Conservation (phyloP, 2,888 invertebrate species). For the Pasiphila rectangulata region DNA sequence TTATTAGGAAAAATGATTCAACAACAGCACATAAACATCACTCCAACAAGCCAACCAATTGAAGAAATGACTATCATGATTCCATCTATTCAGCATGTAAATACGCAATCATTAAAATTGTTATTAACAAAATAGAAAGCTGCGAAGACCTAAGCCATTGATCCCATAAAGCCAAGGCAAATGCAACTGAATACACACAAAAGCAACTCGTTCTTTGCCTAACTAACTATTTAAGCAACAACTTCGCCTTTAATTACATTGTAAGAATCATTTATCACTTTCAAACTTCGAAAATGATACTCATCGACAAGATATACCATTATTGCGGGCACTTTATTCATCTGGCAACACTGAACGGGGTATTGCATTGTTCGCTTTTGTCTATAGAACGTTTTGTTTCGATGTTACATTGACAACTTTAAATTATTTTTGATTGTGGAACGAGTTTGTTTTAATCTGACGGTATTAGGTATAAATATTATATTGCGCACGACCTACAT, state of each 20-base stretch:
- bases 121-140: constrained; percentile 25
- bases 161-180: constrained; percentile 19
- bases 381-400: constrained; percentile 43
- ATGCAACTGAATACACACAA: constrained; percentile 43
- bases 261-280: constrained; percentile 73
- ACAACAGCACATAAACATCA: constrained; percentile 1
- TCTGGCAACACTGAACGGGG: constrained; percentile 48
- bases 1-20: not conserved
- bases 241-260: constrained; percentile 72
- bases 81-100: constrained; percentile 8
- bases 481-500: too few relatives aligned
- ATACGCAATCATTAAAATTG: constrained; percentile 28
- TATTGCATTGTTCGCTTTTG: constrained; percentile 41
- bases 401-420: constrained; percentile 41
- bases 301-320: constrained; percentile 41
- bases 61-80: constrained; percentile 16
- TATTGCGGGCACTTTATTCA: constrained; percentile 43
- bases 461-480: not conserved
- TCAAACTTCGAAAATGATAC: constrained; percentile 54
- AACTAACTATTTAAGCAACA: constrained; percentile 77
- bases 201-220: constrained; percentile 61
- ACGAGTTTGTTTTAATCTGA: not conserved
- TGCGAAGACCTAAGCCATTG: constrained; percentile 23
- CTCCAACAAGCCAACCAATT: constrained; percentile 11
- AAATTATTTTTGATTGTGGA: constrained; percentile 36